Conservation (phyloP, 2,888 invertebrate genomes). For the Parasteatoda lunata region DNA sequence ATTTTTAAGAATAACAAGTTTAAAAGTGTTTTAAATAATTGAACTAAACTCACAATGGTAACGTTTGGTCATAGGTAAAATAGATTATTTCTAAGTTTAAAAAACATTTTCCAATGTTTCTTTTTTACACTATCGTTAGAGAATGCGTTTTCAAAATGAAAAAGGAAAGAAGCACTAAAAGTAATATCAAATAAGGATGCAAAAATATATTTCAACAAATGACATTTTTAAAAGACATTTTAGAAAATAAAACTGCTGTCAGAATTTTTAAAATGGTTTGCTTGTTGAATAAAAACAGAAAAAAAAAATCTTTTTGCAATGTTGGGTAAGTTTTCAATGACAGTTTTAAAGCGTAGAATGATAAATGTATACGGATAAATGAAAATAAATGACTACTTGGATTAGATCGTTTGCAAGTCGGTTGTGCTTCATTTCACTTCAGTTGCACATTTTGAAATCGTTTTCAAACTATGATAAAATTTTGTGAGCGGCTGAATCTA, state of each 20-base stretch:
- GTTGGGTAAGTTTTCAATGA: background rate
- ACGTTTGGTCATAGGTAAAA: no score
- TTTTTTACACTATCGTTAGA: background rate
- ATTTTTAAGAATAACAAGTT: no score
- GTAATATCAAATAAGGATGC: background rate
- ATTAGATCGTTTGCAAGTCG: background rate
- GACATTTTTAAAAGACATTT: background rate
- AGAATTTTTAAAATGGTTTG: background rate
- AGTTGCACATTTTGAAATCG: background rate
- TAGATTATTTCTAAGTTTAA: no score
- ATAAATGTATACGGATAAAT: slow-evolving; percentile 15
- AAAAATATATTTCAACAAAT: background rate
- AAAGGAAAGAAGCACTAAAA: background rate
- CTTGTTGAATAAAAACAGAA: slow-evolving; percentile 2
- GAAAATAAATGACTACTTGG: slow-evolving; percentile 12
- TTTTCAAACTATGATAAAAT: background rate
- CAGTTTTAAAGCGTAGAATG: slow-evolving; percentile 20
- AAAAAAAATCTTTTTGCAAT: background rate
- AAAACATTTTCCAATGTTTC: background rate
- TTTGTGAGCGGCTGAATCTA: no score
- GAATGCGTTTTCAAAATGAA: background rate
- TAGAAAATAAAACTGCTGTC: background rate
- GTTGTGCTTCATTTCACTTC: background rate
- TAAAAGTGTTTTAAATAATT: no score
- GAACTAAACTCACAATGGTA: no score